phyloP scores from a whole-genome alignment of 2,113 vertebrate genomes.

The Siphamia tubifer region DNA sequence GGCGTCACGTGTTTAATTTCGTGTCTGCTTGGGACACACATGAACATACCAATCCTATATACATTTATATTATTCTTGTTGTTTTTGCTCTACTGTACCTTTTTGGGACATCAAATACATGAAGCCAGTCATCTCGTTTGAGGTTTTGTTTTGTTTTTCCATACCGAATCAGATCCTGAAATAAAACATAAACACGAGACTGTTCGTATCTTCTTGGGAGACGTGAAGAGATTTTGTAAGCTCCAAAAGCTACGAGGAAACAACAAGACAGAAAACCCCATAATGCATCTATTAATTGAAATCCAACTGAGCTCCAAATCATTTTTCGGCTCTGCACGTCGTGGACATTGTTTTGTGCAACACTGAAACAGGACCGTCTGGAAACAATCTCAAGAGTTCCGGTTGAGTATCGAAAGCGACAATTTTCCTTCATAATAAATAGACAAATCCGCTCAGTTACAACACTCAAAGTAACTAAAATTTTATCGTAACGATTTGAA shows the following conservation, averaged over 20 bases:
- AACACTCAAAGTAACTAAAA: neutral
- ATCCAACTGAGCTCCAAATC: neutral
- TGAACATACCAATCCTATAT: neutral
- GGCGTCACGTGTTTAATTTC: no score
- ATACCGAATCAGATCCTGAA: constrained; percentile 79
- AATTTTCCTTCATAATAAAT: no score
- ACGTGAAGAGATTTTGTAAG: constrained; percentile 26
- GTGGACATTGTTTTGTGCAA: constrained; percentile 40
- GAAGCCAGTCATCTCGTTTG: constrained; percentile 44
- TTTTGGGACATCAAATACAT: constrained; percentile 73
- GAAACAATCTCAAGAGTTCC: constrained; percentile 25
- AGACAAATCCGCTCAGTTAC: no score
- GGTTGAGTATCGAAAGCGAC: no score
- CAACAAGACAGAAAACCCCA: constrained; percentile 64
- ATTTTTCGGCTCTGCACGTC: constrained; percentile 8
- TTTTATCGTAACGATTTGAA: no score
- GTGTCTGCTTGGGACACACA: no score
- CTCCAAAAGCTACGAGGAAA: constrained; percentile 64
- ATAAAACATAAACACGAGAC: constrained; percentile 28
- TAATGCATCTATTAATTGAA: constrained; percentile 24
- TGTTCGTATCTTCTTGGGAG: constrained; percentile 9
- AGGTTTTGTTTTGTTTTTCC: constrained; percentile 78
- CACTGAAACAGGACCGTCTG: constrained; percentile 27
- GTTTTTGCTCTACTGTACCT: constrained; percentile 52
- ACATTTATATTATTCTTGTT: no score